Evolutionary conservation across 2,888 invertebrate species (phyloP), one percentile per base, ranked within the genome.

Genomic region (Gerosis bhagava): DNA sequence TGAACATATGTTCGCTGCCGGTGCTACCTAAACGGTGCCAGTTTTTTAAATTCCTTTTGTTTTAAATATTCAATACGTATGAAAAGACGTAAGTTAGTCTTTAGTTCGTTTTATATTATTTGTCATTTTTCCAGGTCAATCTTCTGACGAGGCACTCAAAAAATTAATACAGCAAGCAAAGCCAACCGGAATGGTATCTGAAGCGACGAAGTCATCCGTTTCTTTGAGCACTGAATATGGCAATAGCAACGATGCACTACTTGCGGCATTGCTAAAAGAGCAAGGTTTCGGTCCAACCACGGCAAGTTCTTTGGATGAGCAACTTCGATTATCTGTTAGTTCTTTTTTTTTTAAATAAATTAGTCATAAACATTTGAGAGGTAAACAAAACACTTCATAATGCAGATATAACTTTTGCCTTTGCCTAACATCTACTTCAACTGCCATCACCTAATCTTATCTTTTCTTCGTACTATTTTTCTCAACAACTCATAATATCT

Each of bases 251-350:
- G 94, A 94, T 51, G 94, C 94, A 1, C 77, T 94, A 51, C 82
- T 94, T 16, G 94, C 94, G 0, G 92, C 93, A 2, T 75, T 94
- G 43, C 77, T 94, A 36, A 94, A 94, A 76, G 92, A 93, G 61
- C 92, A 93, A 66, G 94, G 94, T 26, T 93, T 94, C 59, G 93
- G 92, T 48, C 94, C 94, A 3, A 89, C 91, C n/a, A 93, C 93
- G 51, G 93, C 93, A 59, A 91, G 90, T 77, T 84, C 89, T 44
- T 76, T 92, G 65, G 89, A 90, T 61, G 90, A 91, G 61, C 91
- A 91, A 77, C 75, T 91, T 44, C 83, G 88, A 70, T 82, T 88
- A 49, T 83, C 90, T 70, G 92, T 92, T 76, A 89, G 90, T 89
- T 58, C 60, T 34, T 32, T 32, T 6, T n/a, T 10, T 29, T 16